A percentile compares a stretch with the other conserved stretches of the same genome.
Evolutionary conservation across 2,888 invertebrate genomes (phyloP).

Genomic region (Meiosimyza platycephala): DNA sequence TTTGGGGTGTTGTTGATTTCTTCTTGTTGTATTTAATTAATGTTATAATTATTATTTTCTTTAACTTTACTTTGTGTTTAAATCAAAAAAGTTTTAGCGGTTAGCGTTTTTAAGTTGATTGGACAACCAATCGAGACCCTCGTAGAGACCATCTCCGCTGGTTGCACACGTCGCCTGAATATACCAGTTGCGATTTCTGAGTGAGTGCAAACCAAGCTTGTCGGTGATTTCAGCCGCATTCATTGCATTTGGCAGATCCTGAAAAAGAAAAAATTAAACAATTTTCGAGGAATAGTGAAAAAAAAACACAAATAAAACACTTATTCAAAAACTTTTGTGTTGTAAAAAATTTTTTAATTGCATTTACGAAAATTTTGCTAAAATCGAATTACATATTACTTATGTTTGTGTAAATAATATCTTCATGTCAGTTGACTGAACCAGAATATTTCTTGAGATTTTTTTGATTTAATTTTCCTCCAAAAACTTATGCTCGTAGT

Average conservation of each 20-base stretch:
- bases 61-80: conserved; percentile 45
- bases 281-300: conserved; percentile 22
- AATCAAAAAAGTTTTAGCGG: conserved; percentile 76
- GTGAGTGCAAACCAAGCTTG: conserved; percentile 97
- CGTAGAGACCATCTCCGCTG: conserved; percentile 98
- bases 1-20: conserved; percentile 41
- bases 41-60: conserved; percentile 36
- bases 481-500: too few relatives aligned
- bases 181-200: conserved; percentile 98
- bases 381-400: too few relatives aligned
- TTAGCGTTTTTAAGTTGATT: conserved; percentile 99
- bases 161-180: conserved; percentile 99
- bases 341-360: too few relatives aligned
- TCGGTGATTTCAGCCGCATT: conserved; percentile 99
- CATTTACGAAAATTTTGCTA: too few relatives aligned
- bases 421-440: too few relatives aligned
- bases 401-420: too few relatives aligned
- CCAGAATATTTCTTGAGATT: too few relatives aligned
- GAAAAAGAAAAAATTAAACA: conserved; percentile 51
- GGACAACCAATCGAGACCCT: conserved; percentile 99
- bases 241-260: conserved; percentile 99
- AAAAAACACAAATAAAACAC: too few relatives aligned
- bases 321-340: too few relatives aligned
- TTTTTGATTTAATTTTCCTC: too few relatives aligned
- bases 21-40: conserved; percentile 42